phyloP scores from a whole-genome alignment of 2,888 invertebrate species.

The Microctonus brassicae region DNA sequence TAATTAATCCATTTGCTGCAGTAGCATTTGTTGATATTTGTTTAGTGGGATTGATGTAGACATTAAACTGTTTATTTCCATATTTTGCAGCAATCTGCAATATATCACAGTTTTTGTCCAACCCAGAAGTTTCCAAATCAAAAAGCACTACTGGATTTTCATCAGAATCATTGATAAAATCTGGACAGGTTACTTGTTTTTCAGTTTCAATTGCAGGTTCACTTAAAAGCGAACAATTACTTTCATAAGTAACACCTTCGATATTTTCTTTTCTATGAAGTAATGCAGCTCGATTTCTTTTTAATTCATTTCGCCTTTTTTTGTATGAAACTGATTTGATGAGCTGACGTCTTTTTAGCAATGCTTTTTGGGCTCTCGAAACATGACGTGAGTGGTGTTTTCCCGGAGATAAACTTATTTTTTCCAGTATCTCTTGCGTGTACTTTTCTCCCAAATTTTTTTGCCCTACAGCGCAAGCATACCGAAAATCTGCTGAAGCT shows the following conservation, averaged over 20 bases:
- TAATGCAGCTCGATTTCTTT: slow-evolving; percentile 10
- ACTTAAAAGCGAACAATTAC: slow-evolving; percentile 16
- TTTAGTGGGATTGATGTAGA: slow-evolving; percentile 14
- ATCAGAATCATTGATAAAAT: no score
- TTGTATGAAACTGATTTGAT: no score
- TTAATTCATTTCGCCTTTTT: slow-evolving; percentile 8
- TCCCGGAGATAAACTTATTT: no score
- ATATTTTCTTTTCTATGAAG: slow-evolving; percentile 25
- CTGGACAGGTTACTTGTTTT: no score
- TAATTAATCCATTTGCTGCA: slow-evolving; percentile 19
- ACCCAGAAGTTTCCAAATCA: slow-evolving; percentile 36
- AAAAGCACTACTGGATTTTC: slow-evolving; percentile 31
- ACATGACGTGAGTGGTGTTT: no score
- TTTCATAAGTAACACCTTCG: slow-evolving; percentile 26
- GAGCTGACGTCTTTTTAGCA: no score
- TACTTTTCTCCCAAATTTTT: no score
- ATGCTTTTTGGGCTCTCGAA: no score
- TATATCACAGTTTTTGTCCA: slow-evolving; percentile 10
- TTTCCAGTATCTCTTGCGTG: no score
- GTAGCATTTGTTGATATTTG: slow-evolving; percentile 21
- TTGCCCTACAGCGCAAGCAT: no score
- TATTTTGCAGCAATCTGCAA: slow-evolving; percentile 33
- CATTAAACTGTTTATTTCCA: slow-evolving; percentile 2
- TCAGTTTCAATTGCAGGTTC: slow-evolving; percentile 18
- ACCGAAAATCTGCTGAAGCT: no score